Evolutionary conservation across 1,140 invertebrate species (phyloP).

Genomic region (Piezodorus guildinii): DNA sequence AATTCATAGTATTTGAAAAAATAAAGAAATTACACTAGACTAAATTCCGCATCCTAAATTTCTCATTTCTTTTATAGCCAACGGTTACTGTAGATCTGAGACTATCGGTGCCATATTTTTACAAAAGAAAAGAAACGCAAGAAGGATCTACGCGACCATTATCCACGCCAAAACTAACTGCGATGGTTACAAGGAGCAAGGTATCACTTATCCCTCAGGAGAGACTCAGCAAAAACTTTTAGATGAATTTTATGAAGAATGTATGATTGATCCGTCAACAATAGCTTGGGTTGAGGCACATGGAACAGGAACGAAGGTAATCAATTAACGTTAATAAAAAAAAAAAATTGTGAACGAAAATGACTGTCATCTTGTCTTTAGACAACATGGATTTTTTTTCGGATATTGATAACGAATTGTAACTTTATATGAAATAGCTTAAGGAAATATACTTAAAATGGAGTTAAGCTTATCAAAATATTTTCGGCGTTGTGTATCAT

Average conservation of each 20-base stretch:
- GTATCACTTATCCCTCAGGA: conserved; percentile 85
- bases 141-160: conserved; percentile 58
- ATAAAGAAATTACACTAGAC: neutral
- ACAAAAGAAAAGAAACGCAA: conserved; percentile 67
- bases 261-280: conserved; percentile 52
- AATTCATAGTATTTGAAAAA: too few relatives aligned
- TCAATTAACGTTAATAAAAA: too few relatives aligned
- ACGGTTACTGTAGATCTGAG: conserved; percentile 65
- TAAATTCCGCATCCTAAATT: neutral
- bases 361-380: too few relatives aligned
- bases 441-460: too few relatives aligned
- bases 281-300: conserved; percentile 84
- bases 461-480: too few relatives aligned
- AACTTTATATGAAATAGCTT: too few relatives aligned
- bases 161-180: conserved; percentile 65
- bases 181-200: conserved; percentile 79
- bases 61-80: conserved; percentile 35
- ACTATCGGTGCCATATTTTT: conserved; percentile 64
- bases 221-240: conserved; percentile 66
- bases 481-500: too few relatives aligned
- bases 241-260: conserved; percentile 76
- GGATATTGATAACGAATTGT: too few relatives aligned
- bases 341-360: too few relatives aligned
- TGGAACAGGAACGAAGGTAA: conserved; percentile 52
- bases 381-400: too few relatives aligned